Percentiles rank a stretch among this genome's conserved stretches.
Conservation (phyloP, 2,888 invertebrate species). For the Eumerus sabulonum region DNA sequence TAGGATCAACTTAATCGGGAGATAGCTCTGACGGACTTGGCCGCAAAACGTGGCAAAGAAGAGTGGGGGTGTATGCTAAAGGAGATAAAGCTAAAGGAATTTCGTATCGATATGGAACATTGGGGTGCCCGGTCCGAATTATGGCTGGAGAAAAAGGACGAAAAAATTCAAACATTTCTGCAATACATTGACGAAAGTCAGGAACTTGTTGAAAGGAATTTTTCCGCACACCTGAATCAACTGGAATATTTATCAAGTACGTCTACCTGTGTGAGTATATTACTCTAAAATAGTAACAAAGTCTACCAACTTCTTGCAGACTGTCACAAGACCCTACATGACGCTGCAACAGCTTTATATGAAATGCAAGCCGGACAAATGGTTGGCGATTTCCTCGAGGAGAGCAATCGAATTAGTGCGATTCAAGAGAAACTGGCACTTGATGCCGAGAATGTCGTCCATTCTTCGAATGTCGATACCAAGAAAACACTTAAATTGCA, state of each 20-base stretch:
- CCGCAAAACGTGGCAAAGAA: conserved; percentile 70
- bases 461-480: conserved; percentile 72
- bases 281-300: neutral
- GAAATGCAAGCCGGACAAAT: conserved; percentile 72
- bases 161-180: conserved; percentile 71
- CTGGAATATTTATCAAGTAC: conserved; percentile 74
- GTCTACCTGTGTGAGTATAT: neutral
- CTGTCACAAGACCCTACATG: conserved; percentile 70
- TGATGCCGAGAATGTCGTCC: conserved; percentile 74
- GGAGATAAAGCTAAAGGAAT: conserved; percentile 73
- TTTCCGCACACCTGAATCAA: conserved; percentile 71
- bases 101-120: conserved; percentile 73
- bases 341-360: conserved; percentile 70
- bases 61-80: conserved; percentile 74
- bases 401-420: conserved; percentile 69
- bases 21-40: conserved; percentile 73
- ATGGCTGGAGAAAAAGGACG: conserved; percentile 73
- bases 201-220: conserved; percentile 72
- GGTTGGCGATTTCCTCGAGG: conserved; percentile 73
- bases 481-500: conserved; percentile 71
- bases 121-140: conserved; percentile 71
- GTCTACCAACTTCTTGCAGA: conserved; percentile 51
- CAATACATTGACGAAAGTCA: conserved; percentile 72
- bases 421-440: conserved; percentile 65
- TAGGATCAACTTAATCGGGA: conserved; percentile 74